Evolutionary conservation across 1,140 invertebrate species (phyloP), one percentile per base, ranked within the genome.

Genomic region (Eumeta japonica): DNA sequence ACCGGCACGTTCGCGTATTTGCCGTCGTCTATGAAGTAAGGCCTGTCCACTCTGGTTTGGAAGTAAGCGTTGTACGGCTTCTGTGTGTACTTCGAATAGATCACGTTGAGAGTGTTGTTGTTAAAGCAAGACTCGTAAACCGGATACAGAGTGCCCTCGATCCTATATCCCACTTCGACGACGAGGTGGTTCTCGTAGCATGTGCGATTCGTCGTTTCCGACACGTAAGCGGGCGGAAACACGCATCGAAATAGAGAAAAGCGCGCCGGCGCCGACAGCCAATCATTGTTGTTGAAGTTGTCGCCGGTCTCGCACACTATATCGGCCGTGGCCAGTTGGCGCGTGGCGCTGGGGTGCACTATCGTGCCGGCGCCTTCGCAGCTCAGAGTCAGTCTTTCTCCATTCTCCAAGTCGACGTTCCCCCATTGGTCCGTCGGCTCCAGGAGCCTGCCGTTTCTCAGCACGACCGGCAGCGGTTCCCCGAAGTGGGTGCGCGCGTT

Each of bases 51-150:
- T 48, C 40, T 57, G 0, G 55, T 62, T 47, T 73, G 68, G 31
- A 52, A 73, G 0, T 50, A 30, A 7, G 65, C 53, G 31, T 73
- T 73, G 20, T 73, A 73, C 1, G 64, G 51, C 32, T 62, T 65
- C 28, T 73, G 68, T 0, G 62, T 60, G 37, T 73, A 73, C 35
- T 60, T 63, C 0, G 64, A 64, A 39, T 73, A 73, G 28, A 73
- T 49, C 13, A 58, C 38, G 31, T 55, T 60, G 1, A 62, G 39
- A 11, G 13, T 39, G 0, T 11, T 13, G 31, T 63, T 50, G 35
- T 71, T 45, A 35, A 74, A 74, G 34, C 68, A 74, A 1, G 64
- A 52, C 37, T 74, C 66, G 20, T 59, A 74, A 10, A 57, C 17
- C 1, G 66, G 55, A 18, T 67, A 63, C 29, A 68, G 70, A 18